Base-by-base conservation (phyloP, 1,140 invertebrate species). In the Hydropsyche tenuis region DNA sequence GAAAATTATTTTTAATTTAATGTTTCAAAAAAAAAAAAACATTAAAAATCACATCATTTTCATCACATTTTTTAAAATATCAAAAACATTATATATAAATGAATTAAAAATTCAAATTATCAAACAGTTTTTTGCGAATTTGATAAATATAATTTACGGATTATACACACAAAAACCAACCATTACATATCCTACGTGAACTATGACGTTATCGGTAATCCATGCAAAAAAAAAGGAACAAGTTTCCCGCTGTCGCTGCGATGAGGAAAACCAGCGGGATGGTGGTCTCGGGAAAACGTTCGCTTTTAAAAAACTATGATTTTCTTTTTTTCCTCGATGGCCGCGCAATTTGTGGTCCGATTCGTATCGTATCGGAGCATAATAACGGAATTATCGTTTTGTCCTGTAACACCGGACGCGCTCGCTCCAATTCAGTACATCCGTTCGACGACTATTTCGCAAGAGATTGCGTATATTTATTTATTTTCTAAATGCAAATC, bases 361-460 rank as follows among this genome's bases (percentile, higher is more conserved):
- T 60, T 60, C 23, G 7, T 60, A 60, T 60, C 56, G 56, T 60
- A 60, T 60, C 56, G 23, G 56, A 60, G 56, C 22, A 27, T 60
- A 60, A 60, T 60, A 60, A 60, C 56, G 56, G 56, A 60, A 60
- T 60, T 60, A 60, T 60, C 56, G 56, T 60, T 60, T 60, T 60
- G 56, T 60, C 56, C 56, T 60, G 48, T 20, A 53, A 60, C 56
- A 60, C 56, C 56, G 56, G 56, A 60, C 56, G 56, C 56, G 56
- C 23, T 60, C 56, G 56, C 56, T 60, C 56, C 23, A 60, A 60
- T 60, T 60, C 56, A 60, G 18, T 60, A 60, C 56, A 60, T 60
- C 56, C 56, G 56, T 60, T 60, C 56, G 56, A 14, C 23, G 22
- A 14, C 56, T 60, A 60, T 60, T 60, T 60, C 56, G 56, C 56